These are phyloP conservation scores for Brenthis daphne DNA, from an alignment of 2,888 invertebrate genomes.

Conservation along the genomic window DNA sequence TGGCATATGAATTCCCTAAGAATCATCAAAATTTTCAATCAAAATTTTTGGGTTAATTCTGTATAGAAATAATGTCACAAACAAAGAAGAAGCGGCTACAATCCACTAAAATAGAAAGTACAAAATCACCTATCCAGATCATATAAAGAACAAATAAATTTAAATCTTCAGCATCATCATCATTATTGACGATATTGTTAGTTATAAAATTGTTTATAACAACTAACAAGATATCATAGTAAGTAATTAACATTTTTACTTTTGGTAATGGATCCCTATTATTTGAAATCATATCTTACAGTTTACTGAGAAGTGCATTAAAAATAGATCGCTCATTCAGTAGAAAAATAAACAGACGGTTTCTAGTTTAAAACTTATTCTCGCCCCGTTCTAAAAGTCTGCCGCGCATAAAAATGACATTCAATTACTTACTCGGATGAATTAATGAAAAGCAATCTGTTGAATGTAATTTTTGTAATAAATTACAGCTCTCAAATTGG, in stretches of 20 bases:
- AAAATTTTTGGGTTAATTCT: too few species aligned
- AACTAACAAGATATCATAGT: neutral
- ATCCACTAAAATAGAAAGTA: too few species aligned
- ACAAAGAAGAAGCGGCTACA: too few species aligned
- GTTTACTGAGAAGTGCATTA: slow-evolving; percentile 34
- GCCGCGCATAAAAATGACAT: slow-evolving; percentile 38
- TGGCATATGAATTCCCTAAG: too few species aligned
- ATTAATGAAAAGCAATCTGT: slow-evolving; percentile 36
- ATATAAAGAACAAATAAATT: neutral
- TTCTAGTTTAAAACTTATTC: slow-evolving; percentile 39
- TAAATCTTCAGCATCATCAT: neutral
- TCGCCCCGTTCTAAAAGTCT: slow-evolving; percentile 33
- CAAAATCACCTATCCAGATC: too few species aligned
- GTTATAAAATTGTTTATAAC: neutral
- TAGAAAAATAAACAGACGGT: slow-evolving; percentile 36
- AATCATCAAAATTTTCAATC: too few species aligned
- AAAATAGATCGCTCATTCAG: slow-evolving; percentile 38
- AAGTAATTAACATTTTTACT: slow-evolving; percentile 14
- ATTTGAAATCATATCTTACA: slow-evolving; percentile 30
- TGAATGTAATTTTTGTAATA: slow-evolving; percentile 29
- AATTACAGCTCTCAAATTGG: slow-evolving; percentile 28
- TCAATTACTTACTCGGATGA: slow-evolving; percentile 35
- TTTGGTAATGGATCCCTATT: slow-evolving; percentile 19
- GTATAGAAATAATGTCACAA: too few species aligned
- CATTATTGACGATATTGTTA: neutral